Base-by-base conservation (phyloP, 2,888 invertebrate species). In the Nemurella pictetii region DNA sequence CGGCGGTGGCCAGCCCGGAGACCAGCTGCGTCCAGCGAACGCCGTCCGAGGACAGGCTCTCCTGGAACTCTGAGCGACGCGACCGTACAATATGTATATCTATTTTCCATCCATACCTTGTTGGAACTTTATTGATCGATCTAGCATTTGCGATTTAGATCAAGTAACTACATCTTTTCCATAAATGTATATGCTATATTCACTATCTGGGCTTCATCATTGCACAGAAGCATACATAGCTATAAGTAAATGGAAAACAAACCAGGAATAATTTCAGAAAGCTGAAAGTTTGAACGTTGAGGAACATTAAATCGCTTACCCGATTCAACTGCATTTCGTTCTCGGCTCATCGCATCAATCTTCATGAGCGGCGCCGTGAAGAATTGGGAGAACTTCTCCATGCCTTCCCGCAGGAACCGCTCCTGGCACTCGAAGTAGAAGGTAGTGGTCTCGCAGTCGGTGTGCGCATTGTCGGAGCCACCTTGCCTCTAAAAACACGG, bases 401-500 rank as follows among this genome's bases (percentile, higher is more conserved):
- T 92, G 0, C 95, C 95, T 83, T 94, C 93, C 0, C 92, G 91
- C 29, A 98, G 92, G 89, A 96, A 92, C 88, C 95, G 94, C 89
- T 96, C 95, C 85, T 95, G 94, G 87, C 97, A 94, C 89, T 97
- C 97, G 90, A 98, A 97, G 90, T 97, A 95, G 90, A 97, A 98
- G 0, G 95, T 94, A 0, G 98, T 98, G 88, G 94, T 93, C 90
- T 98, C 97, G 89, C 94, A 94, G 89, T 97, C 97, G 0, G 98
- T 98, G 36, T 94, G 94, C 0, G 97, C 98, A 89, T 98, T 98
- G 89, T 95, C 95, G 9, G 94, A 94, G 3, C 98, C 98, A 1
- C 97, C 97, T 89, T 95, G 94, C 92, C 95, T 95, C 92, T 93
- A 89, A 72, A 91, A 89, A 36, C 15, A 36, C 7, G 7, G 15